These are phyloP conservation scores for Ia io DNA, from an alignment of 2,113 vertebrate species.

Conservation along the genomic window DNA sequence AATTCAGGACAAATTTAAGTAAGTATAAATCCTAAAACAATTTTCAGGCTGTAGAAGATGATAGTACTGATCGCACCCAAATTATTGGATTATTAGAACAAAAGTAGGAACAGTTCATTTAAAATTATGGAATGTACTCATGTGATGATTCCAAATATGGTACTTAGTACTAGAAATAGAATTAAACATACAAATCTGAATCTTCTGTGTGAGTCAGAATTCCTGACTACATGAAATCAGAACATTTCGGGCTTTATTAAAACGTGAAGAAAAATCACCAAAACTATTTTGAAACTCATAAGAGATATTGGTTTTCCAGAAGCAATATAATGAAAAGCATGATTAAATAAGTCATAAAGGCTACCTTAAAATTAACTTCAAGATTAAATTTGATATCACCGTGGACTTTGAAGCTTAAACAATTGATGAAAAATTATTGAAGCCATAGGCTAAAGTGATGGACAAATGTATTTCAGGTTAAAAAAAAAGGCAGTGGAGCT, in stretches of 20 bases:
- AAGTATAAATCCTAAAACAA: background rate
- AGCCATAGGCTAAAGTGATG: background rate
- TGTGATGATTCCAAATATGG: background rate
- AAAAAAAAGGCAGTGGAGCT: background rate
- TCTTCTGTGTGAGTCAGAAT: background rate
- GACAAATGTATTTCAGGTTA: slow-evolving; percentile 24
- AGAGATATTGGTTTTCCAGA: background rate
- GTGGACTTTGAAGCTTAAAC: slow-evolving; percentile 19
- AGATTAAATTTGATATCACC: slow-evolving; percentile 17
- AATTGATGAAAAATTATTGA: slow-evolving; percentile 11
- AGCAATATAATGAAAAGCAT: background rate
- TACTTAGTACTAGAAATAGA: background rate
- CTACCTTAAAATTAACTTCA: background rate
- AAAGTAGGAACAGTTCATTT: background rate
- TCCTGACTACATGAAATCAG: background rate
- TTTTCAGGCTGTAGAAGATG: background rate
- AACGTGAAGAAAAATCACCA: background rate
- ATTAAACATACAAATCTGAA: background rate
- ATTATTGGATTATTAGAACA: background rate
- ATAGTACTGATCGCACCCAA: background rate
- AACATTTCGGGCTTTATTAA: background rate
- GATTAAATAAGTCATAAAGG: background rate
- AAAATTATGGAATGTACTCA: background rate
- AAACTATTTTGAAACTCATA: background rate
- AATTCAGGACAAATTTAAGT: background rate